Evolutionary conservation across 1,140 invertebrate species (phyloP), one percentile per base, ranked within the genome.

Genomic region (Brachionus sp.): DNA sequence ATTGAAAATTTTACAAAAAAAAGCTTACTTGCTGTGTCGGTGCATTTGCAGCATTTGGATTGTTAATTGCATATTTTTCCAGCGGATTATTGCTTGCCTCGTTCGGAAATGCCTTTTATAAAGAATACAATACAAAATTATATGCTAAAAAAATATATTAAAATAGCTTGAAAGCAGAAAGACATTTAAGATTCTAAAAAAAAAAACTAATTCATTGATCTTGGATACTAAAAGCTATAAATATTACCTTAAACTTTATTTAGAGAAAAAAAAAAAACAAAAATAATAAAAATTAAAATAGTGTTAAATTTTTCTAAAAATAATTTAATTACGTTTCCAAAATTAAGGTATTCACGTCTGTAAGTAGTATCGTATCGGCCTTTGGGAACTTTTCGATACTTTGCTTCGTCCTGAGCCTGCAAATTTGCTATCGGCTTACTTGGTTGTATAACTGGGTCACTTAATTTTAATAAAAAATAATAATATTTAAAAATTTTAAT

Each of bases 311-410:
- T n/a, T 29, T 53, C 23, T 53, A 19, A 57, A 46, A 19, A 37
- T 37, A 57, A n/a, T 23, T 29, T 25, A 19, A 57, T 80, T 57
- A 80, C 77, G 35, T 80, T 57, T 16, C 29, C 62, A 66, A 80
- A 80, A 53, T 82, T 82, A 6, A 82, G 33, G 35, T 68, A 82
- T 53, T 82, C 80, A 35, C 57, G 35, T 35, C 80, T 50, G 42
- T 82, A 82, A 33, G 80, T 82, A 29, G 80, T 82, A 19, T 82
- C 80, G 44, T 66, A 82, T 13, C 80, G 35, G 16, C 37, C 62
- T 44, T 37, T 82, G 16, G 80, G 37, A 33, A 66, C 16, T 16
- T 70, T 50, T 19, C 37, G 33, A 23, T 23, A 68, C 29, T 66
- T 39, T n/a, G 80, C 50, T 19, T 66, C 57, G 50, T 82, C 80